These are phyloP conservation scores for Thysanoteuthis rhombus DNA, from an alignment of 2,888 invertebrate genomes.

Conservation along the genomic window DNA sequence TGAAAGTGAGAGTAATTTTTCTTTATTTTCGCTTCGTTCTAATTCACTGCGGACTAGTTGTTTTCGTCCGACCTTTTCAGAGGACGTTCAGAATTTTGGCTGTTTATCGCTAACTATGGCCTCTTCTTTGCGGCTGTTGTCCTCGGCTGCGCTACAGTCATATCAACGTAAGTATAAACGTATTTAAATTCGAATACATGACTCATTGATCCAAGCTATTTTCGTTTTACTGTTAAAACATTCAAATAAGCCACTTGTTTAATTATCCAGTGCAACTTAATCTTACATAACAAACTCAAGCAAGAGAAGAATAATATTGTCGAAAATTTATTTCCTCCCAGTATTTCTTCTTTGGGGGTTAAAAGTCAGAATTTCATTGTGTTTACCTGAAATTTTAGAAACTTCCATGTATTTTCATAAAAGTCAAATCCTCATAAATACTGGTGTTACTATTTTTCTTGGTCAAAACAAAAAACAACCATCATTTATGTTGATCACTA, in stretches of 20 bases:
- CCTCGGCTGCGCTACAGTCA: background rate
- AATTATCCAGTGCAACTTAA: background rate
- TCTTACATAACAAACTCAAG: too few relatives aligned
- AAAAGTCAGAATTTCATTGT: too few relatives aligned
- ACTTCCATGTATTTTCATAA: too few relatives aligned
- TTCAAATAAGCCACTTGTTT: background rate
- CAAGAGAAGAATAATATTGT: too few relatives aligned
- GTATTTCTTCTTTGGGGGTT: too few relatives aligned
- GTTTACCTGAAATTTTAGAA: too few relatives aligned
- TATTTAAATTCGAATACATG: background rate
- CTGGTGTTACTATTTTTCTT: too few relatives aligned
- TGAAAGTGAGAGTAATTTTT: background rate
- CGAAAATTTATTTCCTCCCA: too few relatives aligned
- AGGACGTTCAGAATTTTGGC: background rate
- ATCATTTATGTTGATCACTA: too few relatives aligned
- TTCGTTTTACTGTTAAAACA: background rate
- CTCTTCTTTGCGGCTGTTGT: conserved; percentile 1
- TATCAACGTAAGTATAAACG: background rate
- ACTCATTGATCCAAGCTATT: background rate
- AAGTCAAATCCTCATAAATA: too few relatives aligned
- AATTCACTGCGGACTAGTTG: background rate
- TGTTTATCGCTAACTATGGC: background rate
- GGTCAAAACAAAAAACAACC: too few relatives aligned
- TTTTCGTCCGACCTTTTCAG: background rate
- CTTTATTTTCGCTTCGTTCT: background rate